Conservation (phyloP, 2,113 vertebrate genomes). For the Uria lomvia region DNA sequence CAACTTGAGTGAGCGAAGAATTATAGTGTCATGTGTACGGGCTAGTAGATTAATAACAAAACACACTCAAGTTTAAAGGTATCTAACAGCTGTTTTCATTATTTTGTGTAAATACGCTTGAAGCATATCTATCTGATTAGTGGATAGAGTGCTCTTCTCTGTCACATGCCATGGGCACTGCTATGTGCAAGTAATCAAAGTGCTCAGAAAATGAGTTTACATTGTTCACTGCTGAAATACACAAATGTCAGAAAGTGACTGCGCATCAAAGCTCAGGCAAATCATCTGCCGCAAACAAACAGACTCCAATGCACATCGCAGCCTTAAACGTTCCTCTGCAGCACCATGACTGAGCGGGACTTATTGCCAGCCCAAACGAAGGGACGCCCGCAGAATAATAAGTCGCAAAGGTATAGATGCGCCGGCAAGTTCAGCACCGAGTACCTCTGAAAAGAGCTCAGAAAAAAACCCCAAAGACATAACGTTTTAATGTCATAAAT, state of each 20-base stretch:
- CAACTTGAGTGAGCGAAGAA: constrained; percentile 84
- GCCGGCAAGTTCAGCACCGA: not conserved
- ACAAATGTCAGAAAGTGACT: constrained; percentile 83
- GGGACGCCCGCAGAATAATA: constrained; percentile 53
- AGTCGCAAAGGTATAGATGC: not conserved
- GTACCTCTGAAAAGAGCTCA: not conserved
- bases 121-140: constrained; percentile 88
- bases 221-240: constrained; percentile 80
- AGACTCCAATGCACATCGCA: constrained; percentile 68
- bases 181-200: constrained; percentile 79
- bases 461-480: not conserved
- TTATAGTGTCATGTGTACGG: constrained; percentile 82
- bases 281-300: constrained; percentile 79
- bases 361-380: constrained; percentile 69
- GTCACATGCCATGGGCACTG: constrained; percentile 79
- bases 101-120: constrained; percentile 84
- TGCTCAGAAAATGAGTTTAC: constrained; percentile 79
- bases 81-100: constrained; percentile 91
- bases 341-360: constrained; percentile 55
- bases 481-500: not conserved
- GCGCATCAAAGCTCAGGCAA: constrained; percentile 79
- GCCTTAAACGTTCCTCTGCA: constrained; percentile 66
- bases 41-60: constrained; percentile 84
- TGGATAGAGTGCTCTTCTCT: constrained; percentile 79
- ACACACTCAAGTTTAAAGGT: constrained; percentile 87